phyloP scores from a whole-genome alignment of 2,797 vertebrate genomes.

The Girardinus metallicus region DNA sequence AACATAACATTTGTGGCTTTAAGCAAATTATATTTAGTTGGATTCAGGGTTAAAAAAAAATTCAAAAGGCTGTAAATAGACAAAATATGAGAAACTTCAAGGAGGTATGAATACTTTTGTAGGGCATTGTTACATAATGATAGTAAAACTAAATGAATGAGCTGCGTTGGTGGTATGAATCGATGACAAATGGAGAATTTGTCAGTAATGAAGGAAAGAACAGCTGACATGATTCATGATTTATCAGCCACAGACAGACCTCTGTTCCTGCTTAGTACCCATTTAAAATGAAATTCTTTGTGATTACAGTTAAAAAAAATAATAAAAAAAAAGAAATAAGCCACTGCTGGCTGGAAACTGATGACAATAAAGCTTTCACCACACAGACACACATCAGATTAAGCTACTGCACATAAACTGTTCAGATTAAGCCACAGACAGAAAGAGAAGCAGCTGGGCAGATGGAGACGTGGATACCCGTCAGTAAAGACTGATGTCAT shows the following conservation, averaged over 20 bases:
- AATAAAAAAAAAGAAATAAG: background rate
- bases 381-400: background rate
- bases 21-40: background rate
- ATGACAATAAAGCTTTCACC: background rate
- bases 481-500: constrained; percentile 50
- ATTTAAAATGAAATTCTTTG: background rate
- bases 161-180: constrained; percentile 23
- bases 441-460: constrained; percentile 32
- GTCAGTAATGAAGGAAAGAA: constrained; percentile 30
- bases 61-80: background rate
- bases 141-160: constrained; percentile 18
- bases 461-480: constrained; percentile 73
- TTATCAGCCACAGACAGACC: constrained; percentile 53
- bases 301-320: background rate
- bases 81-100: background rate
- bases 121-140: background rate
- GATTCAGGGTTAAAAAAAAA: background rate
- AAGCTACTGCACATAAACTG: background rate
- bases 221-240: background rate
- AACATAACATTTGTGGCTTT: background rate
- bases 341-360: background rate
- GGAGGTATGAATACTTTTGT: background rate
- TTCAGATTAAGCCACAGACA: constrained; percentile 6
- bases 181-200: constrained; percentile 25
- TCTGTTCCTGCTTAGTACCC: constrained; percentile 5